Percentiles rank a stretch among this genome's conserved stretches.
These are phyloP conservation scores for Siniperca chuatsi DNA, from an alignment of 2,113 vertebrate species.

Conservation along the genomic window DNA sequence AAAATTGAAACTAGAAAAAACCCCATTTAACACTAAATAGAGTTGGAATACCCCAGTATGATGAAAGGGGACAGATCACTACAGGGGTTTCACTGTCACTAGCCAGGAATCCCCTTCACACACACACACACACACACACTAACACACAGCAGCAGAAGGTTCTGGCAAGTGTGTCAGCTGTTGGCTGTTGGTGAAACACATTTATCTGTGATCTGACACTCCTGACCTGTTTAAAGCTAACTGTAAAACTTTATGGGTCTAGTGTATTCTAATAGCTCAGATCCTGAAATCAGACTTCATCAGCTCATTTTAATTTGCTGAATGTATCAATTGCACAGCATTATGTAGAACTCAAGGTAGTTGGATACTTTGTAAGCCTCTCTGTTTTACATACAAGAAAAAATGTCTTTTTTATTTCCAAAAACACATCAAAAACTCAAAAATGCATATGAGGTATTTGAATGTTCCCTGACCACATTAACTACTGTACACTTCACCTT, in stretches of 20 bases:
- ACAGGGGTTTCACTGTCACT: slow-evolving; percentile 7
- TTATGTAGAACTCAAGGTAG: neutral
- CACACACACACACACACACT: neutral
- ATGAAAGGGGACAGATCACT: neutral
- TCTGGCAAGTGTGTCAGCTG: slow-evolving; percentile 25
- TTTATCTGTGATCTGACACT: slow-evolving; percentile 44
- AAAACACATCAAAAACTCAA: neutral
- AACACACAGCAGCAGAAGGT: slow-evolving; percentile 25
- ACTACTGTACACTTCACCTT: too few species aligned
- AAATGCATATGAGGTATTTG: neutral
- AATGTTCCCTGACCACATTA: neutral
- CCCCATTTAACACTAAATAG: neutral
- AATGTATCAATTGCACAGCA: neutral
- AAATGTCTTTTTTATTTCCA: neutral
- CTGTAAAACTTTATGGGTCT: slow-evolving; percentile 5
- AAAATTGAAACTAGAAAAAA: neutral
- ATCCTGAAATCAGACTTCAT: neutral
- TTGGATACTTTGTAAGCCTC: neutral
- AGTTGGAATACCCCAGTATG: neutral
- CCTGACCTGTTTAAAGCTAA: neutral
- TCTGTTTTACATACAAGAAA: neutral
- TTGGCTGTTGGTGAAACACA: slow-evolving; percentile 21
- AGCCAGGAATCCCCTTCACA: slow-evolving; percentile 15
- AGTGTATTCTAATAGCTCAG: neutral
- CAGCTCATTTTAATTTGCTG: neutral